Percentiles rank a stretch among this genome's conserved stretches.
Conservation (phyloP, 2,797 vertebrate genomes). For the Smutsia gigantea region DNA sequence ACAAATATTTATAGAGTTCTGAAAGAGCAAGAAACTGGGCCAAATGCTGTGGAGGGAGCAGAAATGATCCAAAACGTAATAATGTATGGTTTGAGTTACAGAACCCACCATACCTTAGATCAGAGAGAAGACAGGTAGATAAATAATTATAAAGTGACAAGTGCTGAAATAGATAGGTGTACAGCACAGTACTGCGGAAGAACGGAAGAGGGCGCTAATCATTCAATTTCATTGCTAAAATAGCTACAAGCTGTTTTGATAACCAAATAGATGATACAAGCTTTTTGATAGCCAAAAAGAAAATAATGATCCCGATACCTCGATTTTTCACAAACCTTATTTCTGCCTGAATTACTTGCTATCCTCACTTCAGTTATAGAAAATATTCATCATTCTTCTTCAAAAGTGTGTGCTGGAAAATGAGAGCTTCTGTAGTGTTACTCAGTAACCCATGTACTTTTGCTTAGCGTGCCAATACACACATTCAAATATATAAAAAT, state of each 20-base stretch:
- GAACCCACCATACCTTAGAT: not conserved
- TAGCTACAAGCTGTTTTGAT: not conserved
- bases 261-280: not conserved
- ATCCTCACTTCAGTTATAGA: not conserved
- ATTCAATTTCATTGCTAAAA: not conserved
- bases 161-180: not conserved
- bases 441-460: not conserved
- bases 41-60: not conserved
- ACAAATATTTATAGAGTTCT: not conserved
- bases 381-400: not conserved
- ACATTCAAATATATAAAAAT: not conserved
- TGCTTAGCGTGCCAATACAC: not conserved
- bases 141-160: not conserved
- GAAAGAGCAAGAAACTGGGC: not conserved
- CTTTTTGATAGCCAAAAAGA: slow-evolving; percentile 1
- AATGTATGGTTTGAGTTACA: not conserved
- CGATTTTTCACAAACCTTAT: not conserved
- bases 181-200: not conserved
- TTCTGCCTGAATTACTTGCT: not conserved
- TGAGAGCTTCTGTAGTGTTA: not conserved
- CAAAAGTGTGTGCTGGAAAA: not conserved
- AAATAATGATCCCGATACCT: not conserved
- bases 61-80: not conserved
- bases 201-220: slow-evolving; percentile 45
- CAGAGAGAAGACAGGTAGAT: not conserved